Conservation (phyloP, 1,140 invertebrate genomes). For the Zaprionus lachaisei region DNA sequence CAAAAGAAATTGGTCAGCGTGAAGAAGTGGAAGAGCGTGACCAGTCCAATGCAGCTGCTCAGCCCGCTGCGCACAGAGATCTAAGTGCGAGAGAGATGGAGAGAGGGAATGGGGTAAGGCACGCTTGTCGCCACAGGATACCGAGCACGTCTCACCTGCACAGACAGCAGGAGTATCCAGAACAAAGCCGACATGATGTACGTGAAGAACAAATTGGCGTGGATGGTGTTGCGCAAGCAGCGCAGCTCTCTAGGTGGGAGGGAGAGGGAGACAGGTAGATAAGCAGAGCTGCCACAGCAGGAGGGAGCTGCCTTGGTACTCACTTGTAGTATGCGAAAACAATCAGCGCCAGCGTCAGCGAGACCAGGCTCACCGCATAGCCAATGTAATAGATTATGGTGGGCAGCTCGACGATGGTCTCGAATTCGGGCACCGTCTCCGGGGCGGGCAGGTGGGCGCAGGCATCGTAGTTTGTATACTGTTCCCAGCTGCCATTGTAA, state of each 20-base stretch:
- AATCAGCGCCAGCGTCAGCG: slow-evolving; percentile 84
- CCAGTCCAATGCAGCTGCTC: slow-evolving; percentile 89
- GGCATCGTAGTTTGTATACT: slow-evolving; percentile 84
- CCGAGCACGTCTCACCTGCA: slow-evolving; percentile 68
- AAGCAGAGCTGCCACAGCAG: slow-evolving; percentile 16
- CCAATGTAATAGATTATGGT: slow-evolving; percentile 85
- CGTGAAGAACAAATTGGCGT: slow-evolving; percentile 84
- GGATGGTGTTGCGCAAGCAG: slow-evolving; percentile 95
- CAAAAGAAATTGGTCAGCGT: slow-evolving; percentile 98
- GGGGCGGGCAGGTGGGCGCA: slow-evolving; percentile 81
- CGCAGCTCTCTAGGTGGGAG: slow-evolving; percentile 90
- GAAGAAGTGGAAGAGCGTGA: slow-evolving; percentile 94
- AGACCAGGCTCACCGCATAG: slow-evolving; percentile 84
- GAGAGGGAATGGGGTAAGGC: no score
- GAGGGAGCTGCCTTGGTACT: slow-evolving; percentile 49
- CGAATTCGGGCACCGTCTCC: slow-evolving; percentile 74
- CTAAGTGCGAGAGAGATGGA: slow-evolving; percentile 28
- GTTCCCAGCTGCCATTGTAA: slow-evolving; percentile 84
- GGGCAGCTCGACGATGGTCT: slow-evolving; percentile 83
- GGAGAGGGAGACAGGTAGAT: neutral
- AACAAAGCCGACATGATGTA: slow-evolving; percentile 84
- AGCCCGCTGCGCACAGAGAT: slow-evolving; percentile 84
- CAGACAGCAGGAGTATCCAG: slow-evolving; percentile 81
- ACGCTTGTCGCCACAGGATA: neutral
- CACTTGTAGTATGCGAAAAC: slow-evolving; percentile 85